Conservation (phyloP, 2,888 invertebrate genomes). For the Agrochola circellaris region DNA sequence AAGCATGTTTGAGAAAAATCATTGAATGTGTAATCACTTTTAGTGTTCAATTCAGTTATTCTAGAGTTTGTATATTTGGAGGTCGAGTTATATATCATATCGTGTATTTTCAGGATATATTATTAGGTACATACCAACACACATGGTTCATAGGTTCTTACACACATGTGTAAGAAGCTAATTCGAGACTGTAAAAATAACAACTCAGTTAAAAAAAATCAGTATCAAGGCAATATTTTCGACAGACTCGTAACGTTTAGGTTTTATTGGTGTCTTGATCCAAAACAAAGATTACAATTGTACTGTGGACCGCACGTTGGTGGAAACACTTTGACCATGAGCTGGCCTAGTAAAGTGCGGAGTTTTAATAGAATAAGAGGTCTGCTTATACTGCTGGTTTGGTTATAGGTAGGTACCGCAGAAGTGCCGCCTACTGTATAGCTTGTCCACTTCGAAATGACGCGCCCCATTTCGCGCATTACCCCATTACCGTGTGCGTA, state of each 20-base stretch:
- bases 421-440: too few relatives aligned
- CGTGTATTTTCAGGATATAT: constrained; percentile 16
- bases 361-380: not conserved
- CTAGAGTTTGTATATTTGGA: constrained; percentile 29
- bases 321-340: not conserved
- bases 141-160: too few relatives aligned
- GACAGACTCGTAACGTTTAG: not conserved
- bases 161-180: constrained; percentile 4
- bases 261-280: constrained; percentile 17
- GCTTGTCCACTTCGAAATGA: too few relatives aligned
- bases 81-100: constrained; percentile 27
- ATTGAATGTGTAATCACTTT: not conserved
- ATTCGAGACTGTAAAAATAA: constrained; percentile 38
- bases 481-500: too few relatives aligned
- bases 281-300: not conserved
- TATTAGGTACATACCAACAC: not conserved
- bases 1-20: too few relatives aligned
- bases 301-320: too few relatives aligned
- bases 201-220: constrained; percentile 19
- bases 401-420: too few relatives aligned
- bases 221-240: constrained; percentile 23
- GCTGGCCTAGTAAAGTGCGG: not conserved
- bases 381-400: not conserved
- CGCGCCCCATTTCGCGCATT: too few relatives aligned
- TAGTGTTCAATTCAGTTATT: constrained; percentile 38